phyloP scores from a whole-genome alignment of 2,113 vertebrate species.

The Barnardius zonarius region DNA sequence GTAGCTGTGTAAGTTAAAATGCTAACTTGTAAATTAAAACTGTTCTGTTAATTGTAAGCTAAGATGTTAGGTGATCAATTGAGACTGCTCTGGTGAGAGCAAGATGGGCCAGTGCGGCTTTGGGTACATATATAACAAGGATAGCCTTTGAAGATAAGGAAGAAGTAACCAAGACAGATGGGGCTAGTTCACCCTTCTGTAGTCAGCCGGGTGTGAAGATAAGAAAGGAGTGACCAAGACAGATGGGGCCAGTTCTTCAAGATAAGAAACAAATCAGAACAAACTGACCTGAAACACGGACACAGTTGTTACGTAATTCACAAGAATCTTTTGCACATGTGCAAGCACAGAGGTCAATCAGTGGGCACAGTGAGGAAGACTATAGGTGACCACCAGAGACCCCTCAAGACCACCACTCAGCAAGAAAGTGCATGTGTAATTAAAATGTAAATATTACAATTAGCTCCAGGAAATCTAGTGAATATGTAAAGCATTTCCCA shows the following conservation, averaged over 20 bases:
- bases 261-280: not conserved
- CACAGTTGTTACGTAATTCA: not conserved
- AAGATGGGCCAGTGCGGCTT: not conserved
- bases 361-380: not conserved
- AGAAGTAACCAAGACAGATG: not conserved
- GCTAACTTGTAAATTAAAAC: not conserved
- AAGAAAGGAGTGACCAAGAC: not conserved
- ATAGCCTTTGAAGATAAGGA: not conserved
- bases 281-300: not conserved
- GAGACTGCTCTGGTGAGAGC: not conserved
- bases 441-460: not conserved
- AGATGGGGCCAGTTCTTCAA: not conserved
- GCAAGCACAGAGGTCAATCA: not conserved
- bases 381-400: not conserved
- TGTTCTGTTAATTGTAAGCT: not conserved
- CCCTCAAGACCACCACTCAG: not conserved
- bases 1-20: not conserved
- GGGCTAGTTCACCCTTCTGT: not conserved
- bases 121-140: not conserved
- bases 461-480: not conserved
- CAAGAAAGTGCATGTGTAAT: not conserved
- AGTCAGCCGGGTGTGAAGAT: not conserved
- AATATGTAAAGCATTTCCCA: not conserved
- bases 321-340: not conserved
- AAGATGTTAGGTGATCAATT: not conserved